phyloP scores from a whole-genome alignment of 2,113 vertebrate genomes.

The Lepus americanus region DNA sequence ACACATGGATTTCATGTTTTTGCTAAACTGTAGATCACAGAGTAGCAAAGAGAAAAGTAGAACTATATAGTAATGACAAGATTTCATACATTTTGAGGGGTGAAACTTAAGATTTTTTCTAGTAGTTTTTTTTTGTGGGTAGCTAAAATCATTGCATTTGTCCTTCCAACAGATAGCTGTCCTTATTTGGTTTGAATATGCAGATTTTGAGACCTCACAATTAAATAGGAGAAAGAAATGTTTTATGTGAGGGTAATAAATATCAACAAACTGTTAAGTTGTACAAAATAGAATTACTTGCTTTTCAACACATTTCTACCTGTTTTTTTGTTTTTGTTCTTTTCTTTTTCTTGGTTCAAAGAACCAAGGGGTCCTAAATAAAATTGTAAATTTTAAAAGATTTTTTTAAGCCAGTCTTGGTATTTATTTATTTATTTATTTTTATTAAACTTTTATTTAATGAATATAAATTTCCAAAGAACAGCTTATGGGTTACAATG shows the following conservation, averaged over 20 bases:
- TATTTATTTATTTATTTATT: too few species aligned
- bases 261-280: background rate
- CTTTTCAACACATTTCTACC: background rate
- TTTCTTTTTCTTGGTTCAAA: conserved; percentile 35
- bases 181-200: conserved; percentile 39
- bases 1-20: background rate
- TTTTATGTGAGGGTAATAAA: background rate
- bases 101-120: background rate
- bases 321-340: background rate
- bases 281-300: background rate
- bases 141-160: background rate
- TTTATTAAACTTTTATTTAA: too few species aligned
- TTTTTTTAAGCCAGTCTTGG: background rate
- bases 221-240: conserved; percentile 31
- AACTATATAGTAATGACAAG: background rate
- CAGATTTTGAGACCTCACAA: conserved; percentile 23
- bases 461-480: too few species aligned
- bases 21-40: background rate
- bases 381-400: background rate
- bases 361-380: conserved; percentile 15
- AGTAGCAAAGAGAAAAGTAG: background rate
- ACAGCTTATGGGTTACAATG: too few species aligned
- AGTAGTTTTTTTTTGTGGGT: conserved; percentile 32
- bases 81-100: conserved; percentile 34
- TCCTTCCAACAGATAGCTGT: background rate